Percentiles rank a stretch among this genome's conserved stretches.
These are phyloP conservation scores for Strigamia crassipes DNA, from an alignment of 2,888 invertebrate species.

Conservation along the genomic window DNA sequence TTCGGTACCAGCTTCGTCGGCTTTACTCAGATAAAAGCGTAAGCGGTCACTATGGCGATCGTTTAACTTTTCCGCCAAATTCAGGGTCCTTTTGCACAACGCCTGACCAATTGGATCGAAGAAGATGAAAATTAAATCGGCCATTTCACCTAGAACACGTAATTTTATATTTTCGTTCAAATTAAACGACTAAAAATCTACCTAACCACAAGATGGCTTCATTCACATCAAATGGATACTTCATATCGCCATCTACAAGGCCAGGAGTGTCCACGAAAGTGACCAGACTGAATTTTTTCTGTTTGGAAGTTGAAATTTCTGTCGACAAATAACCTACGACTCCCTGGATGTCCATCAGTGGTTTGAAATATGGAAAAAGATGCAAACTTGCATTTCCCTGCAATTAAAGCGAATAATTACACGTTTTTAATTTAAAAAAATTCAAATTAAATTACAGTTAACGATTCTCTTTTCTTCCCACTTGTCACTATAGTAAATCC, in stretches of 20 bases:
- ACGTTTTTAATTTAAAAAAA: background rate
- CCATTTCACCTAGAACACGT: constrained; percentile 56
- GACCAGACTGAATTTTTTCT: constrained; percentile 65
- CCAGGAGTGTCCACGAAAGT: constrained; percentile 68
- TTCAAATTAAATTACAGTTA: constrained; percentile 58
- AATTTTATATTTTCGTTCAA: background rate
- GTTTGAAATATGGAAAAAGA: constrained; percentile 65
- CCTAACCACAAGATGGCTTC: constrained; percentile 64
- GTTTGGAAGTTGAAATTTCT: constrained; percentile 65
- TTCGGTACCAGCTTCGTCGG: constrained; percentile 66
- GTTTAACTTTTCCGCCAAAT: constrained; percentile 64
- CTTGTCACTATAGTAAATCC: constrained; percentile 65
- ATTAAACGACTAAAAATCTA: constrained; percentile 53
- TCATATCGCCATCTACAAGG: constrained; percentile 66
- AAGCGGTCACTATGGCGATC: constrained; percentile 63
- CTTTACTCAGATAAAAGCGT: constrained; percentile 65
- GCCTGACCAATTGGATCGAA: constrained; percentile 68
- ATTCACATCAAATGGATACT: constrained; percentile 67
- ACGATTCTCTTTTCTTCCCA: constrained; percentile 64
- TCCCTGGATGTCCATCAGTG: constrained; percentile 63
- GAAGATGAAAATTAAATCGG: constrained; percentile 66
- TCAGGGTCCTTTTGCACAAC: constrained; percentile 65
- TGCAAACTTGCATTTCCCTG: constrained; percentile 66
- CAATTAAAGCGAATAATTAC: background rate
- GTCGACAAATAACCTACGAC: constrained; percentile 64